Base-by-base conservation (phyloP, 2,888 invertebrate species). In the Eledona agricola region DNA sequence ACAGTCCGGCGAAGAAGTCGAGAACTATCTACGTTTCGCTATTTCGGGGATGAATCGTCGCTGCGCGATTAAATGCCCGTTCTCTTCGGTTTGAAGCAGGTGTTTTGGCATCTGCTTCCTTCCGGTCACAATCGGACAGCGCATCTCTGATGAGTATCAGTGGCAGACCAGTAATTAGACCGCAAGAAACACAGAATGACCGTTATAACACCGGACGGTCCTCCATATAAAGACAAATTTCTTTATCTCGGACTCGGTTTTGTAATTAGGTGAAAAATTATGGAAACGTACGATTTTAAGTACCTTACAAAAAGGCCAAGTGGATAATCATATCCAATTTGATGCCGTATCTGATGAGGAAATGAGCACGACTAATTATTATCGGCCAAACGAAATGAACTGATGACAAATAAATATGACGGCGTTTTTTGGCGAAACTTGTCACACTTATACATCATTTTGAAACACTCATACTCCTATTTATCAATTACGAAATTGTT, bases 31-130 rank as follows among this genome's bases (percentile, higher is more conserved):
- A 3, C 4, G 7, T 25, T 25, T 19, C 15, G 16, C 32, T 17
- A 32, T 32, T 32, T 32, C 11, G 17, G 17, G 3, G 9, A 10
- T 29, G 17, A 13, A 16, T 17, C 32, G 9, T 32, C n/a, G 26
- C 12, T 9, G n/a, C 38, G 7, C 20, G 29, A 16, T 20, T 12
- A 42, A 42, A 42, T 17, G 9, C 42, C 10, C 13, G 29, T 42
- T 31, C 42, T 34, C 22, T 52, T 52, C 46, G n/a, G n/a, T n/a
- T 49, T 38, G 16, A 17, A 46, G 58, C 59, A 58, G 59, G 59
- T 56, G 59, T 42, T 47, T 45, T 57, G 60, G 72, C 72, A 72
- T 72, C 72, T 69, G 70, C 66, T 72, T 71, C 71, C 72, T 72
- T 72, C 72, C 72, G 71, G 69, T 65, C 58, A 62, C 62, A 67